A percentile compares a stretch with the other conserved stretches of the same genome.
Evolutionary conservation across 2,113 vertebrate species (phyloP).

Genomic region (Poecilia latipinna): DNA sequence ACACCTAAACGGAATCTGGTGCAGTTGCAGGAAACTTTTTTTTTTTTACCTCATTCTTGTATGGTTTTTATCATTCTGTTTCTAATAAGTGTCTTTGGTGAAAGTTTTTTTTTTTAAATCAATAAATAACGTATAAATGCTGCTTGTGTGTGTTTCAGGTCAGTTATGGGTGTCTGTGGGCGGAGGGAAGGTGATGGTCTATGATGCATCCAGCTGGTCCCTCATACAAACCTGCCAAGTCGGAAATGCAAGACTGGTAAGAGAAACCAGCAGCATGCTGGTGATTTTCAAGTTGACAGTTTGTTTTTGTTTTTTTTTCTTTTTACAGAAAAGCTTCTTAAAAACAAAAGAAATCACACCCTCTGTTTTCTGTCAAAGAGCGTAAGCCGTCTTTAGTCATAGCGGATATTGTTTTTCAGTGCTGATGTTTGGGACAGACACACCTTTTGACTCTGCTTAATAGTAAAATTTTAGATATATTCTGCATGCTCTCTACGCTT

Average conservation of each 20-base stretch:
- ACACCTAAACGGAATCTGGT: not conserved
- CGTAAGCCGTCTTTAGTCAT: not conserved
- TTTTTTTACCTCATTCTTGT: not conserved
- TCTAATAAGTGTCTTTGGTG: too few relatives aligned
- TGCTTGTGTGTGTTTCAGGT: slow-evolving; percentile 74
- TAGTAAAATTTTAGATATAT: not conserved
- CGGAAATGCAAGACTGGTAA: slow-evolving; percentile 87
- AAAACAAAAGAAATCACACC: not conserved
- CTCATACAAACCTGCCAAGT: slow-evolving; percentile 88
- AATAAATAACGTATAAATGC: slow-evolving; percentile 5
- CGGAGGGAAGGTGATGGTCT: slow-evolving; percentile 90
- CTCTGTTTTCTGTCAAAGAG: not conserved
- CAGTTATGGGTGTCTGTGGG: slow-evolving; percentile 86
- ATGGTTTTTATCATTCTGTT: not conserved
- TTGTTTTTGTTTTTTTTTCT: too few relatives aligned
- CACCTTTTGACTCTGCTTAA: not conserved
- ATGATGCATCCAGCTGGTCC: slow-evolving; percentile 93
- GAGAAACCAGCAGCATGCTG: not conserved
- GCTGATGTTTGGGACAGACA: not conserved
- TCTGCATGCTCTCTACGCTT: not conserved
- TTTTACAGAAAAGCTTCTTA: not conserved
- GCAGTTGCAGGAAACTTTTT: not conserved
- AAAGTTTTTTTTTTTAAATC: not conserved
- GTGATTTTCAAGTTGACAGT: too few relatives aligned
- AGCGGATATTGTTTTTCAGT: not conserved